A percentile compares a stretch with the other conserved stretches of the same genome.
These are phyloP conservation scores for Synanthedon tipuliformis DNA, from an alignment of 2,888 invertebrate species.

Conservation along the genomic window DNA sequence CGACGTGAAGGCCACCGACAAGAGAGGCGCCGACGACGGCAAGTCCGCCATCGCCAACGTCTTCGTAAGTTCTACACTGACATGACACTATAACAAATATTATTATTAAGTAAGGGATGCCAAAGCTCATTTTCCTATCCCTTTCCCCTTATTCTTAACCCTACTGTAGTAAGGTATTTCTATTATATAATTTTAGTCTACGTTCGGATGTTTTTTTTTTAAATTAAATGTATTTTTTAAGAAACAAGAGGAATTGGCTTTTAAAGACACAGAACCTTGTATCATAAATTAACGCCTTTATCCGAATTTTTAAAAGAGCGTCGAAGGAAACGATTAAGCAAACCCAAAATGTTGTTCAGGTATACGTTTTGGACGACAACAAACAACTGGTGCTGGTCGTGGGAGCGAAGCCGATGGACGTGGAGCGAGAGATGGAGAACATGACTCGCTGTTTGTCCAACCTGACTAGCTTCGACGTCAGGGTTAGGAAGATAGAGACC, in stretches of 20 bases:
- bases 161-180: too few relatives aligned
- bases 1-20: conserved; percentile 89
- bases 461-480: conserved; percentile 82
- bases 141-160: too few relatives aligned
- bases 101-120: not conserved
- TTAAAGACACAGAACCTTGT: too few relatives aligned
- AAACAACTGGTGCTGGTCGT: conserved; percentile 84
- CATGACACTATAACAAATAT: not conserved
- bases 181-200: too few relatives aligned
- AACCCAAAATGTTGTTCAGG: conserved; percentile 46
- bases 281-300: too few relatives aligned
- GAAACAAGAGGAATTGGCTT: too few relatives aligned
- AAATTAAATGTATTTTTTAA: too few relatives aligned
- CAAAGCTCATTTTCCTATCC: too few relatives aligned
- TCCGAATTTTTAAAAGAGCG: too few relatives aligned
- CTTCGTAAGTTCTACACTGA: conserved; percentile 72
- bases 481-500: conserved; percentile 82
- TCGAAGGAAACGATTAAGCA: too few relatives aligned
- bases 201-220: too few relatives aligned
- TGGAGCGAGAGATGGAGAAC: conserved; percentile 77
- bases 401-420: conserved; percentile 79
- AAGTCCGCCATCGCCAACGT: conserved; percentile 87
- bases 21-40: conserved; percentile 83
- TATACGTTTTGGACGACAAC: conserved; percentile 84
- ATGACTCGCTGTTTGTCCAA: conserved; percentile 77